Conservation (phyloP, 2,113 vertebrate genomes). For the Podarcis raffonei region DNA sequence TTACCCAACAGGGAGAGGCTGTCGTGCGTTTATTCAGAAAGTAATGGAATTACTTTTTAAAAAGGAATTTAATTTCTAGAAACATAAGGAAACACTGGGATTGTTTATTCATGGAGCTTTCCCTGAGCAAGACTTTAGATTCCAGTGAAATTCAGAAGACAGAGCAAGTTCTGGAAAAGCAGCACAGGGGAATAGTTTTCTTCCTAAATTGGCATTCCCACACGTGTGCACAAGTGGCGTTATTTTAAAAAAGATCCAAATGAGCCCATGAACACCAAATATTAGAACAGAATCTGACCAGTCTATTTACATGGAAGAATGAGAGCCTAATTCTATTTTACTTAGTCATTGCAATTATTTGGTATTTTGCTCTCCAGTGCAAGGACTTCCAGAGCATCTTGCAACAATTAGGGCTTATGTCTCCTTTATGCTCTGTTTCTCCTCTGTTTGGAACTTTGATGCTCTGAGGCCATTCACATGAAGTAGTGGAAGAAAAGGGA, state of each 20-base stretch:
- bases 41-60: not conserved
- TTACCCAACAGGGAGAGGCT: not conserved
- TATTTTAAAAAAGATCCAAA: not conserved
- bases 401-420: not conserved
- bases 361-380: not conserved
- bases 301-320: not conserved
- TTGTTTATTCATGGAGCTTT: not conserved
- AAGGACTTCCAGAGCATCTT: not conserved
- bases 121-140: not conserved
- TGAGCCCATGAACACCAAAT: not conserved
- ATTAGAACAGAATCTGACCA: not conserved
- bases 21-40: not conserved
- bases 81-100: not conserved
- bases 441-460: not conserved
- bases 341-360: not conserved
- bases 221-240: not conserved
- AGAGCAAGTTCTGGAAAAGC: not conserved
- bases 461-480: not conserved
- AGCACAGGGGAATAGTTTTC: not conserved
- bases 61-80: not conserved
- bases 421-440: not conserved
- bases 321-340: not conserved
- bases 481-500: not conserved
- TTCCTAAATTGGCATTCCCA: not conserved
- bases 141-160: not conserved